Percentiles rank a stretch among this genome's conserved stretches.
Evolutionary conservation across 1,140 invertebrate genomes (phyloP).

Genomic region (Mercenaria mercenaria): DNA sequence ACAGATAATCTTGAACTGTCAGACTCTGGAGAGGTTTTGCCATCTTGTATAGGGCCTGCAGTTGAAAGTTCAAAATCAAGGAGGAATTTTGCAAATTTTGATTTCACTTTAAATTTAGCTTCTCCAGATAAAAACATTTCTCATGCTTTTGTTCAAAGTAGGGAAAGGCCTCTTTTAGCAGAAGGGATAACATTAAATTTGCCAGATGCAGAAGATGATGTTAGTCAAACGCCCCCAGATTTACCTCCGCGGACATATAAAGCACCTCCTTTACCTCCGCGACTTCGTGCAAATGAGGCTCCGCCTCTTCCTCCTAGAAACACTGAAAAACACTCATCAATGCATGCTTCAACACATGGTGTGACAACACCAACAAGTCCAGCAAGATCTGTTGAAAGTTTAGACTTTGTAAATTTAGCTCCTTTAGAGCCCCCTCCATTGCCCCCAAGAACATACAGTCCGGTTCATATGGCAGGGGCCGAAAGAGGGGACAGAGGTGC

Average conservation of each 20-base stretch:
- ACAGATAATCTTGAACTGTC: constrained; percentile 31
- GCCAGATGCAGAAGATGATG: constrained; percentile 44
- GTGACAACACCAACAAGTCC: constrained; percentile 77
- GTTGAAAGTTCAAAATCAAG: constrained; percentile 36
- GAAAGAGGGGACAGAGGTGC: constrained; percentile 35
- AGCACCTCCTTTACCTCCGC: constrained; percentile 81
- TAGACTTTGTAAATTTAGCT: constrained; percentile 60
- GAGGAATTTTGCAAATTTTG: constrained; percentile 32
- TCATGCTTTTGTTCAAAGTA: not conserved
- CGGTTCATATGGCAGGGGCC: constrained; percentile 71
- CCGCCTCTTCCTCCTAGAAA: constrained; percentile 78
- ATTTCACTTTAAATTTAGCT: constrained; percentile 47
- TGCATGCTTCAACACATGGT: constrained; percentile 33
- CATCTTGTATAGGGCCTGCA: not conserved
- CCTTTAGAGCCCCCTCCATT: constrained; percentile 76
- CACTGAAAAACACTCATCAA: constrained; percentile 58
- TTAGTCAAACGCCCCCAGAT: constrained; percentile 68
- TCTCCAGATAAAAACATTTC: not conserved
- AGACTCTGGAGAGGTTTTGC: constrained; percentile 31
- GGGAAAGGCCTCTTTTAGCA: not conserved
- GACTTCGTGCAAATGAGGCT: constrained; percentile 74
- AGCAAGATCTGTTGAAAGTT: constrained; percentile 52
- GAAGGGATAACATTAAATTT: constrained; percentile 20
- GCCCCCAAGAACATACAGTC: constrained; percentile 83
- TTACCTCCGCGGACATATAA: constrained; percentile 82